Conservation (phyloP, 2,797 vertebrate species). For the Morelia viridis region DNA sequence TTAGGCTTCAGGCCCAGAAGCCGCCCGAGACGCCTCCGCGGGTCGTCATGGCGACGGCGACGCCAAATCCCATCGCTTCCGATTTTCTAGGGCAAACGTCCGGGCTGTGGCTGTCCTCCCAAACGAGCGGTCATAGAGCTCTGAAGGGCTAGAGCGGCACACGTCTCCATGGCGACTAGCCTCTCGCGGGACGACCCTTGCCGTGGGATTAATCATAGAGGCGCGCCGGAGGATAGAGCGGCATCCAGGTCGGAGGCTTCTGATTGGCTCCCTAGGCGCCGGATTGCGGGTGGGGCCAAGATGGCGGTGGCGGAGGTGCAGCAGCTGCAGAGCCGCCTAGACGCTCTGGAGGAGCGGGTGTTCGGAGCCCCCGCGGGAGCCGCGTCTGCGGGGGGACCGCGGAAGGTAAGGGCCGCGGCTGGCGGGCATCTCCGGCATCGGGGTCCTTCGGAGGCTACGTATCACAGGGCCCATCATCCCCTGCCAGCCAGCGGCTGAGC, state of each 20-base stretch:
- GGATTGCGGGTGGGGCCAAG: not conserved
- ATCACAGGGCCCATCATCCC: not conserved
- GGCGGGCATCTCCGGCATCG: not conserved
- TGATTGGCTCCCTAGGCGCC: not conserved
- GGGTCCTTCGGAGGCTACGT: not conserved
- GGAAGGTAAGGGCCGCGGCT: not conserved
- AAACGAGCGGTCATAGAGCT: not conserved
- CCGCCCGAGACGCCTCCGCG: not conserved
- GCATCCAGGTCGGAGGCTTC: too few relatives aligned
- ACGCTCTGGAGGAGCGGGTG: constrained; percentile 10
- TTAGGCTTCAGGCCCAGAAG: not conserved
- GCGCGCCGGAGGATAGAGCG: not conserved
- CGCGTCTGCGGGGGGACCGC: not conserved
- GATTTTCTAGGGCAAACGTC: not conserved
- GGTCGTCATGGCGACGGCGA: not conserved
- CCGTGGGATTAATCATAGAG: not conserved
- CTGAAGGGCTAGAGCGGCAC: not conserved
- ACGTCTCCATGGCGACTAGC: not conserved
- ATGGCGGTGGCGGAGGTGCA: constrained; percentile 17
- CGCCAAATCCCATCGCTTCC: not conserved
- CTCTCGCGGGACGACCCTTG: not conserved
- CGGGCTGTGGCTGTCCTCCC: not conserved
- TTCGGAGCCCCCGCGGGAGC: not conserved
- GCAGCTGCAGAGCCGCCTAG: not conserved
- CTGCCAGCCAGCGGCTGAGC: not conserved